Conservation (phyloP, 2,888 invertebrate species). For the Loripinus fragilis region DNA sequence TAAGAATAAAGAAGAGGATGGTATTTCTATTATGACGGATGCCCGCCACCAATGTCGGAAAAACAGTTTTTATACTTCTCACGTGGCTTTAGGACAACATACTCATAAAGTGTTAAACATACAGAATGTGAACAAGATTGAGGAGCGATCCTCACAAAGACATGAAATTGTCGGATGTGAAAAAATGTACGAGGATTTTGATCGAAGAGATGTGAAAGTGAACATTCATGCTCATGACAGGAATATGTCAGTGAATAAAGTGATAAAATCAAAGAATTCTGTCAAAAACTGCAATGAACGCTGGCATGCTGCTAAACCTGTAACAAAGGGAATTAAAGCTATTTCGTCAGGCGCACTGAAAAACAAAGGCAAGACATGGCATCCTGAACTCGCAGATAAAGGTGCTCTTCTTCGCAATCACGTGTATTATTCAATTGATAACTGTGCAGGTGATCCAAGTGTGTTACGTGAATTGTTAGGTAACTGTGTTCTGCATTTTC, state of each 20-base stretch:
- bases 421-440: not conserved
- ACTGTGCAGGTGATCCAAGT: not conserved
- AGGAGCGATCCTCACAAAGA: not conserved
- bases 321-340: no score
- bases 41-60: slow-evolving; percentile 23
- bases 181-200: not conserved
- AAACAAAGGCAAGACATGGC: not conserved
- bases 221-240: not conserved
- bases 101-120: not conserved
- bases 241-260: not conserved
- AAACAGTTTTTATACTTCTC: slow-evolving; percentile 13
- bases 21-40: slow-evolving; percentile 29
- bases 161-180: not conserved
- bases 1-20: slow-evolving; percentile 1
- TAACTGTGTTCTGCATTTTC: not conserved
- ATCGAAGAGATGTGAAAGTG: not conserved
- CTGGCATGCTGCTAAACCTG: no score
- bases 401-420: not conserved
- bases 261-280: not conserved
- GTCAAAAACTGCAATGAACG: no score
- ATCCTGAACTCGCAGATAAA: not conserved
- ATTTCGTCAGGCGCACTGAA: not conserved
- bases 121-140: not conserved
- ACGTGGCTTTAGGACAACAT: not conserved
- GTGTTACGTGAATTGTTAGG: not conserved